Conservation (phyloP, 2,113 vertebrate species). For the Muntiacus reevesi region DNA sequence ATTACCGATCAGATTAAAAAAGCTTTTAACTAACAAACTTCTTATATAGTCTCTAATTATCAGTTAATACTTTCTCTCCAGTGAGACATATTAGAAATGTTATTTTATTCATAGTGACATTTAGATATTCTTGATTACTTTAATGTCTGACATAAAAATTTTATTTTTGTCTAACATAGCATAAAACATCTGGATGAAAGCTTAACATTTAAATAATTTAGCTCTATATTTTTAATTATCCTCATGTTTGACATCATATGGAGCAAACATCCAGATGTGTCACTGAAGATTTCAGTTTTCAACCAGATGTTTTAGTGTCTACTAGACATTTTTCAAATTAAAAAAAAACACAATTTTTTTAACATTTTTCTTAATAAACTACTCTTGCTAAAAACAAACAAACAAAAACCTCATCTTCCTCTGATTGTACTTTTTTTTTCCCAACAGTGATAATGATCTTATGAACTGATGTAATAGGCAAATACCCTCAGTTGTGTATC, state of each 20-base stretch:
- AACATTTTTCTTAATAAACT: slow-evolving; percentile 73
- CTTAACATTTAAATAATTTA: slow-evolving; percentile 52
- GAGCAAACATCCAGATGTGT: slow-evolving; percentile 36
- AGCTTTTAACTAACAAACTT: background rate
- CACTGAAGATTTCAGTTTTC: slow-evolving; percentile 26
- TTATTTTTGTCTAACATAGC: background rate
- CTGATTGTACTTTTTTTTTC: slow-evolving; percentile 40
- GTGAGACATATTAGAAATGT: background rate
- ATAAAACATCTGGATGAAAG: slow-evolving; percentile 47
- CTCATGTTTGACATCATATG: slow-evolving; percentile 24
- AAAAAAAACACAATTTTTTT: background rate
- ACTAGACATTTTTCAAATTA: background rate
- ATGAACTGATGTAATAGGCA: background rate
- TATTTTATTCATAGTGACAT: slow-evolving; percentile 16
- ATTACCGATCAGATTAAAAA: background rate
- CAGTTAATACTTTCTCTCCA: background rate
- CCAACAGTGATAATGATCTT: slow-evolving; percentile 31
- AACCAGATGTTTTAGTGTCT: slow-evolving; percentile 44
- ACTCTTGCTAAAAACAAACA: slow-evolving; percentile 39
- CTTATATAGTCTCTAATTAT: background rate
- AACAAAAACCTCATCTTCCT: slow-evolving; percentile 14
- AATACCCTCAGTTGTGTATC: background rate
- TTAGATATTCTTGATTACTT: slow-evolving; percentile 18
- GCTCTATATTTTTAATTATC: slow-evolving; percentile 36
- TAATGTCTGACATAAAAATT: background rate